A percentile compares a stretch with the other conserved stretches of the same genome.
Conservation (phyloP, 2,113 vertebrate species). For the Aptenodytes forsteri region DNA sequence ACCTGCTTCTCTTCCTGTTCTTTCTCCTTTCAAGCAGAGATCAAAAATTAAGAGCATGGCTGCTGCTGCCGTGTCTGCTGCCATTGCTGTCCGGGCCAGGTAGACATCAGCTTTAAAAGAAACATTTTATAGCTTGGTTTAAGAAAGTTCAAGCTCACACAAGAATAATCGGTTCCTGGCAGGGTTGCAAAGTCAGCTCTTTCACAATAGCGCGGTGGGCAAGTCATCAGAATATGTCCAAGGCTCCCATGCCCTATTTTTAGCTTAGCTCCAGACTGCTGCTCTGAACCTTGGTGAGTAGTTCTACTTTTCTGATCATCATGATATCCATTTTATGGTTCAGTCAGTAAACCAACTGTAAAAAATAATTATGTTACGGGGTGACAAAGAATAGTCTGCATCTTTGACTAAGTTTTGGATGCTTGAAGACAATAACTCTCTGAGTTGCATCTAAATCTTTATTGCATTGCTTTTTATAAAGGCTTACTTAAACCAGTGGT, state of each 20-base stretch:
- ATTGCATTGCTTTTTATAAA: neutral
- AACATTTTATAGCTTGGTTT: neutral
- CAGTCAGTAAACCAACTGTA: neutral
- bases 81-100: conserved; percentile 74
- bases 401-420: neutral
- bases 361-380: neutral
- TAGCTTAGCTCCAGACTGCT: neutral
- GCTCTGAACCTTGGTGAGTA: neutral
- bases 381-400: neutral
- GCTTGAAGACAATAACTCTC: neutral
- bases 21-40: conserved; percentile 60
- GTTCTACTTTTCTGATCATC: neutral
- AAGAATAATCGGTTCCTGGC: neutral
- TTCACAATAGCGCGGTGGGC: neutral
- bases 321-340: neutral
- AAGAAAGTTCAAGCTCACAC: neutral
- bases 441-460: neutral
- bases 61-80: conserved; percentile 70
- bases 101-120: conserved; percentile 48
- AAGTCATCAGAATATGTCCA: neutral
- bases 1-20: neutral
- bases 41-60: conserved; percentile 60
- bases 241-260: neutral
- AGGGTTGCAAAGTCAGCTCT: neutral
- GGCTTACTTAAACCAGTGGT: neutral